These are phyloP conservation scores for Capitulum mitella DNA, from an alignment of 2,888 invertebrate species.

Conservation along the genomic window DNA sequence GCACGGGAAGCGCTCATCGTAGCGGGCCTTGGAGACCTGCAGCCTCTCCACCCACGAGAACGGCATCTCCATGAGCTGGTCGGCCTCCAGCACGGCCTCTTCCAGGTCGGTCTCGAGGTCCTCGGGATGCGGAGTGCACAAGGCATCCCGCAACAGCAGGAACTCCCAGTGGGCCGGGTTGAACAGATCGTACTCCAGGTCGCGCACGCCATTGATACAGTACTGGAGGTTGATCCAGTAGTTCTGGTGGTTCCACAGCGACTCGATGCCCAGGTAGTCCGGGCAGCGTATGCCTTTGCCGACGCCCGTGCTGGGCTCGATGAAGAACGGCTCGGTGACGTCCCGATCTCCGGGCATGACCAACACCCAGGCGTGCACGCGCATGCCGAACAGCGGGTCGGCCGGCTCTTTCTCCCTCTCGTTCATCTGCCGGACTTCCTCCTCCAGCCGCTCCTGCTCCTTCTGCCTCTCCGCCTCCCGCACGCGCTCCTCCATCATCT, in stretches of 20 bases:
- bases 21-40: slow-evolving; percentile 56
- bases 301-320: slow-evolving; percentile 75
- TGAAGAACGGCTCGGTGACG: slow-evolving; percentile 61
- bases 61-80: slow-evolving; percentile 70
- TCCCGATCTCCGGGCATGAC: slow-evolving; percentile 56
- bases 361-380: slow-evolving; percentile 78
- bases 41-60: slow-evolving; percentile 64
- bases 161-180: slow-evolving; percentile 36
- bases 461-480: slow-evolving; percentile 49
- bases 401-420: slow-evolving; percentile 56
- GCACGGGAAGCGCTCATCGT: slow-evolving; percentile 60
- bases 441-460: slow-evolving; percentile 29
- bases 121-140: slow-evolving; percentile 30
- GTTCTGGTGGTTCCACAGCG: slow-evolving; percentile 77
- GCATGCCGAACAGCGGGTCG: slow-evolving; percentile 59
- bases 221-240: slow-evolving; percentile 53
- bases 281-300: slow-evolving; percentile 51
- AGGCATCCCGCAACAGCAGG: slow-evolving; percentile 35
- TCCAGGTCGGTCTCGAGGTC: slow-evolving; percentile 35
- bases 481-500: slow-evolving; percentile 37
- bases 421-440: slow-evolving; percentile 27
- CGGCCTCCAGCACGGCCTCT: slow-evolving; percentile 40
- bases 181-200: slow-evolving; percentile 35
- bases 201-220: slow-evolving; percentile 29
- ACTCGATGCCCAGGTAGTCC: slow-evolving; percentile 68